Evolutionary conservation across 1,140 invertebrate species (phyloP).

Genomic region (Leptoteleia sp.): DNA sequence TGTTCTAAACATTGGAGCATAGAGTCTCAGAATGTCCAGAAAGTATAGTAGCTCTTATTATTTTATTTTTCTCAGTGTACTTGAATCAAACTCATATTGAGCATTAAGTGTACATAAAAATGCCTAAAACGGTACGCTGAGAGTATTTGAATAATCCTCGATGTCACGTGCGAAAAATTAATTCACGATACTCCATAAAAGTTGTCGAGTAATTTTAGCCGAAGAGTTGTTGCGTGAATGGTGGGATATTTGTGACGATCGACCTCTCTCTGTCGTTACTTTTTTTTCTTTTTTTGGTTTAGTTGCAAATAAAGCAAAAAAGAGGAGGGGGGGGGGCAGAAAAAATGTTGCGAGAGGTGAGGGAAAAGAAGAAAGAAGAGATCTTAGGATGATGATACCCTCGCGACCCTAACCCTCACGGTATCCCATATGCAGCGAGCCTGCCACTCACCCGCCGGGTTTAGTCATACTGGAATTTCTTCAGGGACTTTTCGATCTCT

Average conservation of each 20-base stretch:
- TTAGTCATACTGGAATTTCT: slow-evolving; percentile 68
- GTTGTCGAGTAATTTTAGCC: slow-evolving; percentile 10
- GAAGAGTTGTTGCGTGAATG: slow-evolving; percentile 16
- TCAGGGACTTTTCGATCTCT: slow-evolving; percentile 67
- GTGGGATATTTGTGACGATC: slow-evolving; percentile 36
- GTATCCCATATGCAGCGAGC: slow-evolving; percentile 65
- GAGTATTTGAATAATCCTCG: too few relatives aligned
- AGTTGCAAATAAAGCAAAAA: slow-evolving; percentile 52
- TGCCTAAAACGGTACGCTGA: too few relatives aligned
- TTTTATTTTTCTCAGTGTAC: too few relatives aligned
- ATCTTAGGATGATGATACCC: slow-evolving; percentile 61
- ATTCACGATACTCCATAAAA: neutral
- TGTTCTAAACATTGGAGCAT: too few relatives aligned
- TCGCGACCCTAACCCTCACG: slow-evolving; percentile 63
- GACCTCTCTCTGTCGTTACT: slow-evolving; percentile 34
- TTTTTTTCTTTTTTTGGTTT: slow-evolving; percentile 41
- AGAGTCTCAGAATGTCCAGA: too few relatives aligned
- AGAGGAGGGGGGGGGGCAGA: slow-evolving; percentile 39
- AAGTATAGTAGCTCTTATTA: too few relatives aligned
- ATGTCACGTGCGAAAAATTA: too few relatives aligned
- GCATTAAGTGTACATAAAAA: too few relatives aligned
- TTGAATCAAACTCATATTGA: too few relatives aligned
- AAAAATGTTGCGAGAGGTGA: slow-evolving; percentile 47
- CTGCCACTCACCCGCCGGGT: slow-evolving; percentile 64
- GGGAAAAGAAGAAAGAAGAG: slow-evolving; percentile 59